Evolutionary conservation across 2,113 vertebrate genomes (phyloP), one percentile per base, ranked within the genome.

Genomic region (Chauna torquata): DNA sequence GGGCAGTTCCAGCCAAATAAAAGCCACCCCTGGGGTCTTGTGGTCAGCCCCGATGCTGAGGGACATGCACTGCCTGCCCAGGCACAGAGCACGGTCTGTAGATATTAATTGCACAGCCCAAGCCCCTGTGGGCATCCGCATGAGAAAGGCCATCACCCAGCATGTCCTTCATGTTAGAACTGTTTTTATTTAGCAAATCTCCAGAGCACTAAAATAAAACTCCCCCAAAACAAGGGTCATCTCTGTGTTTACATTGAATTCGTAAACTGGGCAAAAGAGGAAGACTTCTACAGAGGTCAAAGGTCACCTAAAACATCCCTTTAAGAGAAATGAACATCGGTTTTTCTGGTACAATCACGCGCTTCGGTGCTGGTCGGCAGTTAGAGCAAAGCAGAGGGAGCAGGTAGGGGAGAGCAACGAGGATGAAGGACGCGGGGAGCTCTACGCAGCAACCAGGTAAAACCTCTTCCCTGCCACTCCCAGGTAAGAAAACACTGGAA

Each of bases 221-320:
- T 91, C 89, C 69, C 8, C 0, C 74, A 88, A 88, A 97, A 86
- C 36, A 81, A 93, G 47, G 83, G 49, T 84, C 84, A 40, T 85
- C 61, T 86, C 55, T 64, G 54, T 77, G 61, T 98, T 97, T 86
- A 74, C 83, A 61, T 1, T 47, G 90, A 84, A 82, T 24, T 82
- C 0, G 16, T 91, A 94, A 95, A 92, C 97, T 91, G 96, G 95
- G 97, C 96, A 90, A 98, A 82, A 98, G 70, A 81, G 98, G 98
- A 98, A 99, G 98, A 98, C 98, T 98, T 98, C 98, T 98, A 98
- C 98, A 98, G 98, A 98, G 98, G 98, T 98, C 98, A 98, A 97
- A 98, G 96, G 91, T 98, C 97, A 96, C 96, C 91, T 95, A 90
- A 61, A 97, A 97, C 92, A 97, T 98, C 98, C 98, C 97, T 98